Percentiles rank a stretch among this genome's conserved stretches.
These are phyloP conservation scores for Conus canariensis DNA, from an alignment of 2,888 invertebrate genomes.

Conservation along the genomic window DNA sequence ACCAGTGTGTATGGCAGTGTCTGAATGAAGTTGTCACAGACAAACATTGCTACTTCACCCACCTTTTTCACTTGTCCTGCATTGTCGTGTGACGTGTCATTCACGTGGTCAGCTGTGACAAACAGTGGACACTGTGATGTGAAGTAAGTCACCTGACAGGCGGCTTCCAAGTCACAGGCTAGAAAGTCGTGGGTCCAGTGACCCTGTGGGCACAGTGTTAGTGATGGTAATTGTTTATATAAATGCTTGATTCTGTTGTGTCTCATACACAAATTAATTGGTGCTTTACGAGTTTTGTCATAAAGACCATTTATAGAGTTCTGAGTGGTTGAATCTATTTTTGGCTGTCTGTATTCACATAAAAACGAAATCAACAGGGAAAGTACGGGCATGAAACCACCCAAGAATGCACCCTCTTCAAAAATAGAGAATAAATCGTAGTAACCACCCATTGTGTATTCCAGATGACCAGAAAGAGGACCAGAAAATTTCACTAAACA, in stretches of 20 bases:
- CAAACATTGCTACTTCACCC: conserved; percentile 1
- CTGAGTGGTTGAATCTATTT: background rate
- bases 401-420: too few species aligned
- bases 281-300: background rate
- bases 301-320: background rate
- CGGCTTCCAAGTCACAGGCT: background rate
- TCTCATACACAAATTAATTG: background rate
- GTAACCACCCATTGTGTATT: too few species aligned
- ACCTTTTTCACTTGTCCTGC: background rate
- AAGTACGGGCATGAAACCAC: too few species aligned
- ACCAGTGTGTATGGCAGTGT: conserved; percentile 4
- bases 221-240: too few species aligned
- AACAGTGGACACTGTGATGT: background rate
- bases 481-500: too few species aligned
- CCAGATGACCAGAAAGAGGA: too few species aligned
- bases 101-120: background rate
- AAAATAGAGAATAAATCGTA: too few species aligned
- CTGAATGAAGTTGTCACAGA: conserved; percentile 14
- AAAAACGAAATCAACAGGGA: too few species aligned
- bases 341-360: too few species aligned
- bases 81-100: background rate
- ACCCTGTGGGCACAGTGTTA: background rate
- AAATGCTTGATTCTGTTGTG: too few species aligned
- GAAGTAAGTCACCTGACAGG: background rate
- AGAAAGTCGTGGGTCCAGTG: background rate